phyloP scores from a whole-genome alignment of 1,140 invertebrate species.

The Sipha flava region DNA sequence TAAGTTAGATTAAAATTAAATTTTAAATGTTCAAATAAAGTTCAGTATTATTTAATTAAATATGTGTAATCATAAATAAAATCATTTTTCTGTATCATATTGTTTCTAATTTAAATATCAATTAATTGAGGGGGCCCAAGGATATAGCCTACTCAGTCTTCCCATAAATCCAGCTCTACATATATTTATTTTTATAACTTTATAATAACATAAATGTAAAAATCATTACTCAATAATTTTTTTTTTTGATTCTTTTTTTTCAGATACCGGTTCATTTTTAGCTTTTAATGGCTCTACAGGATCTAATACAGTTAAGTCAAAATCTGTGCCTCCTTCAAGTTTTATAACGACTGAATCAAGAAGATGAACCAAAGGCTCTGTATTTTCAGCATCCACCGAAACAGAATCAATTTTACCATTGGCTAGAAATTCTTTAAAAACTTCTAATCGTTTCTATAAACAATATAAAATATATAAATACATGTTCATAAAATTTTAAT shows the following conservation, averaged over 20 bases:
- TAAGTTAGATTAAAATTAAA: too few relatives aligned
- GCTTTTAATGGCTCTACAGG: constrained; percentile 45
- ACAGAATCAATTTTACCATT: constrained; percentile 65
- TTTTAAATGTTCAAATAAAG: too few relatives aligned
- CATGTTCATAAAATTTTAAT: too few relatives aligned
- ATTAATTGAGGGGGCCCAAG: too few relatives aligned
- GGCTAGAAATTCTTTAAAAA: constrained; percentile 80
- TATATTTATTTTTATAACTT: too few relatives aligned
- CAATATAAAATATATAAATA: too few relatives aligned
- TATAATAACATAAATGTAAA: neutral
- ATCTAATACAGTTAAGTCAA: constrained; percentile 73
- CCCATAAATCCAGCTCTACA: too few relatives aligned
- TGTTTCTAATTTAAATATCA: too few relatives aligned
- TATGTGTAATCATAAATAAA: too few relatives aligned
- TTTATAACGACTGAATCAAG: constrained; percentile 95
- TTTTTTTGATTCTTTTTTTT: constrained; percentile 36
- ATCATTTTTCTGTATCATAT: too few relatives aligned
- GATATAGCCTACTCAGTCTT: too few relatives aligned
- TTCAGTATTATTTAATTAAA: too few relatives aligned
- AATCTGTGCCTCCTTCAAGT: constrained; percentile 92
- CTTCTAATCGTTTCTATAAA: constrained; percentile 73
- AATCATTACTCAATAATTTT: constrained; percentile 36
- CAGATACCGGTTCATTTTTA: constrained; percentile 42
- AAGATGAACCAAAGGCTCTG: constrained; percentile 75
- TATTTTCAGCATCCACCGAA: constrained; percentile 77